A percentile compares a stretch with the other conserved stretches of the same genome.
These are phyloP conservation scores for Rallus limicola DNA, from an alignment of 2,113 vertebrate species.

Conservation along the genomic window DNA sequence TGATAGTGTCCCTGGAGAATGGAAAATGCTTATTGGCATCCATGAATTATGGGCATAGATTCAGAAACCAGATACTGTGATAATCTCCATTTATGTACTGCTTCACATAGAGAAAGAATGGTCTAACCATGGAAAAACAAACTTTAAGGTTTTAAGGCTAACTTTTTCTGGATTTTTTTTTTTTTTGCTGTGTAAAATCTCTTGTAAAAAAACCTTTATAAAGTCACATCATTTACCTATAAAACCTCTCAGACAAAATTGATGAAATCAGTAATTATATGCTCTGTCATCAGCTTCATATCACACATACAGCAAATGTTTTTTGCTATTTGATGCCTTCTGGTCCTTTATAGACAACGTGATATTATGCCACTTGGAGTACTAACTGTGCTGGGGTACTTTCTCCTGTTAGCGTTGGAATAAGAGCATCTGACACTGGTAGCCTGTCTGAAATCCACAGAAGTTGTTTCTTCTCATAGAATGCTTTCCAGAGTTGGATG, in stretches of 20 bases:
- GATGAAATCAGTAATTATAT: background rate
- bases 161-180: background rate
- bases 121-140: background rate
- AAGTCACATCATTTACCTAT: background rate
- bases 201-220: background rate
- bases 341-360: background rate
- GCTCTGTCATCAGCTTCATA: background rate
- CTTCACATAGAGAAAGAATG: background rate
- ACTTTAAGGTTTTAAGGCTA: background rate
- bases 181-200: background rate
- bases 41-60: constrained; percentile 72
- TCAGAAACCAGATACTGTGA: constrained; percentile 70
- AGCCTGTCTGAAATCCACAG: background rate
- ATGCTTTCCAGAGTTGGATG: background rate
- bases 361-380: background rate
- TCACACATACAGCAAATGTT: background rate
- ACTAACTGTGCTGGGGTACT: background rate
- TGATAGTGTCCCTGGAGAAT: constrained; percentile 68
- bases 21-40: constrained; percentile 73
- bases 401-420: background rate
- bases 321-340: background rate
- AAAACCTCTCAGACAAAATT: background rate
- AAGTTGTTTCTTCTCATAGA: background rate
- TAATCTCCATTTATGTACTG: constrained; percentile 65
- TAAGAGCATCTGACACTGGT: background rate